These are phyloP conservation scores for Gallinago media DNA, from an alignment of 2,113 vertebrate genomes.

Conservation along the genomic window DNA sequence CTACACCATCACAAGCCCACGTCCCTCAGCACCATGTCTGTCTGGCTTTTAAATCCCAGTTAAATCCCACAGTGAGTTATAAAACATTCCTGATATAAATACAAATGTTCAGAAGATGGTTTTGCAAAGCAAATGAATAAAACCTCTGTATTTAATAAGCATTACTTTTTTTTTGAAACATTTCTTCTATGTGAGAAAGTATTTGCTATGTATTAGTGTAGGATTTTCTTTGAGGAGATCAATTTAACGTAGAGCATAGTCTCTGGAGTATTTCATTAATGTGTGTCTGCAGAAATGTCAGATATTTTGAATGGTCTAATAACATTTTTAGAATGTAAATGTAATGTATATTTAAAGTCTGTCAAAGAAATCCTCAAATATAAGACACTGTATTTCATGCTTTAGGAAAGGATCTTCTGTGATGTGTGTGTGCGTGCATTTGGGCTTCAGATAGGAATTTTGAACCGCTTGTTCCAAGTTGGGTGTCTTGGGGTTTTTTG, in stretches of 20 bases:
- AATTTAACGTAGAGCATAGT: not conserved
- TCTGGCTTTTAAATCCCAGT: too few species aligned
- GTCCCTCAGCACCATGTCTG: too few species aligned
- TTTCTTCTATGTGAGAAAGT: not conserved
- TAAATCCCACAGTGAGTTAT: not conserved
- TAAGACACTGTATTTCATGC: not conserved
- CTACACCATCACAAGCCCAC: too few species aligned
- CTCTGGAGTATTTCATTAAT: not conserved
- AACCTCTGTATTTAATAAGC: not conserved
- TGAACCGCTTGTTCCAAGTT: constrained; percentile 15
- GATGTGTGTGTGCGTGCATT: not conserved
- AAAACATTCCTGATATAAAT: not conserved
- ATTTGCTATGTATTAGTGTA: not conserved
- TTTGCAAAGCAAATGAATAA: not conserved
- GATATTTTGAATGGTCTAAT: not conserved
- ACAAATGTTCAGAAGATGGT: not conserved
- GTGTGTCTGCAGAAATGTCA: not conserved
- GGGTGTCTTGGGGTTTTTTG: not conserved
- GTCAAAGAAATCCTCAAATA: not conserved
- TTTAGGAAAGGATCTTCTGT: not conserved
- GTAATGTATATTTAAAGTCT: not conserved
- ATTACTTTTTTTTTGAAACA: not conserved
- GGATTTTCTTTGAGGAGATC: not conserved
- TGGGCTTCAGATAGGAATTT: not conserved
- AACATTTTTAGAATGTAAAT: not conserved